Base-by-base conservation (phyloP, 2,113 vertebrate species). In the Apteryx owenii region DNA sequence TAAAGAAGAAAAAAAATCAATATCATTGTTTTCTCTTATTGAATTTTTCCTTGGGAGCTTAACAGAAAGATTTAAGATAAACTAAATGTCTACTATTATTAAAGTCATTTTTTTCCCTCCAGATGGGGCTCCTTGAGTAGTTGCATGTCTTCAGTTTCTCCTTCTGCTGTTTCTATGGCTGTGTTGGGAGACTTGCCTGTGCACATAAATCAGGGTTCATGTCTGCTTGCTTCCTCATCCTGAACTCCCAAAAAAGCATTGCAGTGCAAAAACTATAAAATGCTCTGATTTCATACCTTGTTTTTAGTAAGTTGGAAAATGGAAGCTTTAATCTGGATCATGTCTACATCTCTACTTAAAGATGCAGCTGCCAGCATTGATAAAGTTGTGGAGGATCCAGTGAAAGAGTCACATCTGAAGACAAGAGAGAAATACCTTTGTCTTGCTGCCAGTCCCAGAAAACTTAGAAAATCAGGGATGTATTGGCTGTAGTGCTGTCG, bases 31-130 rank as follows among this genome's bases (percentile, higher is more conserved):
- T 91, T 90, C 28, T 72, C 9, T 56, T 70, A 85, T 8, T 72
- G 83, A 90, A 25, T 72, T 93, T 90, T 95, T 93, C n/a, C 50
- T 80, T 84, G 81, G 28, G 16, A 87, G 19, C 19, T 85, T 92
- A 94, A 68, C 16, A 69, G 73, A 76, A 46, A 29, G 56, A 89
- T 76, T 91, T 85, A 68, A 94, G 29, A 16, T 44, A 80, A 91
- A 54, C 42, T 56, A 64, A 83, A 62, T 81, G 26, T 93, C 70
- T 91, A 3, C 20, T 91, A 4, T 66, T 89, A 60, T 88, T 95
- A 64, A 94, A 82, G 50, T 81, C 4, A 79, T 96, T 88, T 15
- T 9, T 2, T 11, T 84, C 10, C 7, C 23, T 53, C n/a, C 19
- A 79, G 69, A 54, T 92, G 42, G 89, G 26, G 6, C 7, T 93